Percentiles rank a stretch among this genome's conserved stretches.
Evolutionary conservation across 1,140 invertebrate genomes (phyloP).

Genomic region (Dolichoris vasculosae): DNA sequence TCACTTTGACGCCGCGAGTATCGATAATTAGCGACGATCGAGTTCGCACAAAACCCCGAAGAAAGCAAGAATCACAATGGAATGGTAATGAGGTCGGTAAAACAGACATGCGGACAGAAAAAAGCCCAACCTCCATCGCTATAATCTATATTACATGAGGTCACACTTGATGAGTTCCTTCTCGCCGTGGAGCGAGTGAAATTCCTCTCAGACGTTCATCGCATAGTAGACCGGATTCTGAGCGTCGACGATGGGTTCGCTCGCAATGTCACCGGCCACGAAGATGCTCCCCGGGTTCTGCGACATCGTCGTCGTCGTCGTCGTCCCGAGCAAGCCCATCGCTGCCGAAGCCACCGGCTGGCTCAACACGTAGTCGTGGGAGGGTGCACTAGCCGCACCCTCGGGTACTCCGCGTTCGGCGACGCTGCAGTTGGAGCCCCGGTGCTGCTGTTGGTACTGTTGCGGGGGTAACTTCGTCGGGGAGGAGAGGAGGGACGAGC

Average conservation of each 20-base stretch:
- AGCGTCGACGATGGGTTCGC: slow-evolving; percentile 56
- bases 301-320: slow-evolving; percentile 4
- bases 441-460: slow-evolving; percentile 51
- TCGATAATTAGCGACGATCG: too few species aligned
- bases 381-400: slow-evolving; percentile 77
- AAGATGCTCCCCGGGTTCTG: neutral
- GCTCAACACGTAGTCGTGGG: slow-evolving; percentile 70
- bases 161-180: slow-evolving; percentile 49
- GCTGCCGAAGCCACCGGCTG: slow-evolving; percentile 53
- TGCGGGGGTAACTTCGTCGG: slow-evolving; percentile 61
- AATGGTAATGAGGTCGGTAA: neutral
- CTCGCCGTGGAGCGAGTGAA: slow-evolving; percentile 44
- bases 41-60: neutral
- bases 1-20: too few species aligned
- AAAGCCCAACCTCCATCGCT: neutral
- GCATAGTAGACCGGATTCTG: slow-evolving; percentile 74
- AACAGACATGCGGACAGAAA: neutral
- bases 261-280: neutral
- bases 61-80: neutral
- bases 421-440: slow-evolving; percentile 63
- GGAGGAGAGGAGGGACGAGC: slow-evolving; percentile 70
- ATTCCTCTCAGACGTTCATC: slow-evolving; percentile 71
- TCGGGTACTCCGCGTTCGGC: slow-evolving; percentile 79
- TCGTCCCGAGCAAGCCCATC: neutral
- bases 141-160: slow-evolving; percentile 37